A percentile compares a stretch with the other conserved stretches of the same genome.
Conservation (phyloP, 23 tunicate genomes). For the Phallusia fumigata region DNA sequence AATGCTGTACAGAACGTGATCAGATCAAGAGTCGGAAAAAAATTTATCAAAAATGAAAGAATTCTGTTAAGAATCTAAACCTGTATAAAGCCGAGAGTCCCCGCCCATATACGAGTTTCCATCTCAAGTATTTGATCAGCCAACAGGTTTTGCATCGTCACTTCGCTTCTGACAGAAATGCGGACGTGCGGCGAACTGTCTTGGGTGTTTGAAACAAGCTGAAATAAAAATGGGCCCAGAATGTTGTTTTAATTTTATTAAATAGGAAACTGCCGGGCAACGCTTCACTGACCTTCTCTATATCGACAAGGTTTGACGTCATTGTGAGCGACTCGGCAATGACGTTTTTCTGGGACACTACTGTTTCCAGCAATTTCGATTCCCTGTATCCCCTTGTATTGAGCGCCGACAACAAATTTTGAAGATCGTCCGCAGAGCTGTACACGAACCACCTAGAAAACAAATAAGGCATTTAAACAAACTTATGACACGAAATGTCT, state of each 20-base stretch:
- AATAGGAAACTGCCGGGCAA: no score
- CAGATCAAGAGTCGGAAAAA: no score
- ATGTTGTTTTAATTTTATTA: no score
- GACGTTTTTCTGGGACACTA: constrained; percentile 20
- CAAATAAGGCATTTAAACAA: not conserved
- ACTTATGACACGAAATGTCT: no score
- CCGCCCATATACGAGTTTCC: constrained; percentile 70
- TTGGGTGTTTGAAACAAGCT: not conserved
- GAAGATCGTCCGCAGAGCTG: constrained; percentile 49
- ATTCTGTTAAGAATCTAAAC: no score
- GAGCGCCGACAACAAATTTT: constrained; percentile 46
- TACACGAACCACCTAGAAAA: constrained; percentile 63
- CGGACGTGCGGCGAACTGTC: not conserved
- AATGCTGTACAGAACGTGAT: no score
- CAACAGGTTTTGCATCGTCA: constrained; percentile 33
- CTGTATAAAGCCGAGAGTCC: constrained; percentile 66
- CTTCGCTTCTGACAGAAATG: constrained; percentile 7
- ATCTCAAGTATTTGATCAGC: constrained; percentile 77
- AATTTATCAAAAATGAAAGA: no score
- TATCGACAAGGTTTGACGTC: constrained; percentile 11
- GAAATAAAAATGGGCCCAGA: not conserved
- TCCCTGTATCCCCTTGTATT: constrained; percentile 87
- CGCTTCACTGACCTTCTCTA: not conserved
- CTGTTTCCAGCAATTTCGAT: constrained; percentile 45
- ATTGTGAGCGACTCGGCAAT: constrained; percentile 20